Evolutionary conservation across 35 echinoderm and acorn worm genomes (phyloP).

Genomic region (Acanthaster planci): DNA sequence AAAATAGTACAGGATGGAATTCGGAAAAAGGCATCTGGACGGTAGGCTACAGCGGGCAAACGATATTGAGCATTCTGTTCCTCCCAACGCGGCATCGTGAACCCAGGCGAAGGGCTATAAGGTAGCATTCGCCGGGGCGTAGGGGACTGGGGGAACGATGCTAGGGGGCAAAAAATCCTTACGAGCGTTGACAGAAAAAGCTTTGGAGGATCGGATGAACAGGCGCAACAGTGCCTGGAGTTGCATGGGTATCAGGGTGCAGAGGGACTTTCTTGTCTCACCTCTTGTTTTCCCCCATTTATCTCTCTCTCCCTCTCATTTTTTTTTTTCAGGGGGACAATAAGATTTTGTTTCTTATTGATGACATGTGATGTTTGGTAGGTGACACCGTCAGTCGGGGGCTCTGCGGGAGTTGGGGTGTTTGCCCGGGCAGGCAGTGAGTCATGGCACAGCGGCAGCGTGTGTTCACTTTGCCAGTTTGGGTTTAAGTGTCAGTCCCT

Average conservation of each 20-base stretch:
- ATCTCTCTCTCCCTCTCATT: too few relatives aligned
- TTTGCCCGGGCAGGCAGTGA: too few relatives aligned
- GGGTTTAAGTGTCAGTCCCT: too few relatives aligned
- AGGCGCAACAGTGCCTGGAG: not conserved
- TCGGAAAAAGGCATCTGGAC: not conserved
- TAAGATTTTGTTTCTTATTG: too few relatives aligned
- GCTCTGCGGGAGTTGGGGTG: too few relatives aligned
- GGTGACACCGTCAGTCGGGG: too few relatives aligned
- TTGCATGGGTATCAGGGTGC: not conserved
- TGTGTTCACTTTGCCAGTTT: too few relatives aligned
- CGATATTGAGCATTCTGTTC: not conserved
- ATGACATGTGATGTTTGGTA: too few relatives aligned
- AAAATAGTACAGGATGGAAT: not conserved
- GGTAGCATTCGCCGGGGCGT: not conserved
- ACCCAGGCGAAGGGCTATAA: constrained; percentile 5
- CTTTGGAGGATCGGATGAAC: constrained; percentile 25
- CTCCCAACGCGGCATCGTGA: not conserved
- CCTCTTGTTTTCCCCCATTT: too few relatives aligned
- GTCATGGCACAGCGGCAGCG: too few relatives aligned
- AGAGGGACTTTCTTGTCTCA: not conserved
- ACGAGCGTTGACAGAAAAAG: constrained; percentile 30
- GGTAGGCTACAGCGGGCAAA: not conserved
- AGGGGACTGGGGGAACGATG: not conserved
- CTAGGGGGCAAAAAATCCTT: not conserved
- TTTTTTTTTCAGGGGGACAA: too few relatives aligned